phyloP scores from a whole-genome alignment of 2,888 invertebrate species.

The Lasioglossum villosulum region DNA sequence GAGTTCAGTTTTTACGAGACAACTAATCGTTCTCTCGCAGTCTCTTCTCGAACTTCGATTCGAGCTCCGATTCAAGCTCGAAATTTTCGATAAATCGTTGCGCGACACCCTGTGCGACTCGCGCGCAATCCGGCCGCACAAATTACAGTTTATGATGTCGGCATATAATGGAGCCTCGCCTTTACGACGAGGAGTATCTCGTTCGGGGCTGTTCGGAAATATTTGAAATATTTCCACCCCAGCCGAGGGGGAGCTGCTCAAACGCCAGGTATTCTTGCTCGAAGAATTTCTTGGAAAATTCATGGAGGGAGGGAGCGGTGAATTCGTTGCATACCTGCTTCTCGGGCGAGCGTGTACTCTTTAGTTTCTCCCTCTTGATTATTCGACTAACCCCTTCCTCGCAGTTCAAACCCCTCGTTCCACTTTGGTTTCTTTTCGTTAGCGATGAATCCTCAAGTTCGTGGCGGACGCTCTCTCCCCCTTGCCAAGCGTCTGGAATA shows the following conservation, averaged over 20 bases:
- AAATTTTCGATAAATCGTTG: not conserved
- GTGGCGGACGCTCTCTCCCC: too few species aligned
- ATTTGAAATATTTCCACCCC: constrained; percentile 33
- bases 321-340: constrained; percentile 32
- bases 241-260: not conserved
- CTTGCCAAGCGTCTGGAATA: not conserved
- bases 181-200: not conserved
- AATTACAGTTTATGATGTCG: constrained; percentile 1
- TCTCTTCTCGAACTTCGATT: not conserved
- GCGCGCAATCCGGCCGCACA: not conserved
- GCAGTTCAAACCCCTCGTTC: not conserved
- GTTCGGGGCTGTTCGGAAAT: constrained; percentile 23
- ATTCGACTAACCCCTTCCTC: not conserved
- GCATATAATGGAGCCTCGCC: not conserved
- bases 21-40: not conserved
- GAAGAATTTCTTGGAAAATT: constrained; percentile 50
- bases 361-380: constrained; percentile 27
- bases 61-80: not conserved
- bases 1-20: too few species aligned
- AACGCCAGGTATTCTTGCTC: constrained; percentile 15
- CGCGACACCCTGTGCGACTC: not conserved
- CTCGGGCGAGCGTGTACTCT: not conserved
- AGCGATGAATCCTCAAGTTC: not conserved
- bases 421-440: not conserved
- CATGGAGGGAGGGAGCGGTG: not conserved